A percentile compares a stretch with the other conserved stretches of the same genome.
These are phyloP conservation scores for Sebastes kiyomatsui DNA, from an alignment of 2,797 vertebrate species.

Conservation along the genomic window DNA sequence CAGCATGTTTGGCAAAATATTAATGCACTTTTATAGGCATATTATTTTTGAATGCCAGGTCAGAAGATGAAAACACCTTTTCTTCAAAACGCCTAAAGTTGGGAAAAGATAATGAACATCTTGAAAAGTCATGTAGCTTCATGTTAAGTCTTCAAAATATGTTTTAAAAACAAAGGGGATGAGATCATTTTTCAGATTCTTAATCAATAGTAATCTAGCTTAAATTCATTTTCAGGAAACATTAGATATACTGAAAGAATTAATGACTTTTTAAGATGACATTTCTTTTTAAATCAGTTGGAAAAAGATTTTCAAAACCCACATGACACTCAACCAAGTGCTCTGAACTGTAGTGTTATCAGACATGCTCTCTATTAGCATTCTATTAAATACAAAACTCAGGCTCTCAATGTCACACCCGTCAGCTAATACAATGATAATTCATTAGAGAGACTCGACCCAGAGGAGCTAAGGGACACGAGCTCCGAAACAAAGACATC, in stretches of 20 bases:
- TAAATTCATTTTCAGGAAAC: neutral
- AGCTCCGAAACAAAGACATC: slow-evolving; percentile 29
- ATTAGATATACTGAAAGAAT: neutral
- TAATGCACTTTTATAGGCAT: slow-evolving; percentile 11
- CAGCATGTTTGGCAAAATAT: neutral
- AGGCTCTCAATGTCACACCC: slow-evolving; percentile 25
- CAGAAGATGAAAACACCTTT: neutral
- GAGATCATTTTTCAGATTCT: neutral
- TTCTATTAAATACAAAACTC: slow-evolving; percentile 32
- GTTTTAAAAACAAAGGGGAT: neutral
- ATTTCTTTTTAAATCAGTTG: neutral
- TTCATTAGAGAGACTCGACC: slow-evolving; percentile 10
- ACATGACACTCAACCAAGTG: slow-evolving; percentile 14
- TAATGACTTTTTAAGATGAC: neutral
- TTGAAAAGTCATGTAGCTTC: neutral
- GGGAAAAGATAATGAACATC: neutral
- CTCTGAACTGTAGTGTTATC: slow-evolving; percentile 33
- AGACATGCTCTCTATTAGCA: slow-evolving; percentile 27
- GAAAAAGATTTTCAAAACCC: slow-evolving; percentile 19
- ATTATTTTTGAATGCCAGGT: neutral
- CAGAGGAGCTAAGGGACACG: neutral
- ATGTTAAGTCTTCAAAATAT: neutral
- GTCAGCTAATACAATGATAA: slow-evolving; percentile 16
- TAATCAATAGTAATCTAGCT: neutral
- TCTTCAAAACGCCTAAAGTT: neutral